Evolutionary conservation across 2,113 vertebrate genomes (phyloP), one percentile per base, ranked within the genome.

Genomic region (Zingel zingel): DNA sequence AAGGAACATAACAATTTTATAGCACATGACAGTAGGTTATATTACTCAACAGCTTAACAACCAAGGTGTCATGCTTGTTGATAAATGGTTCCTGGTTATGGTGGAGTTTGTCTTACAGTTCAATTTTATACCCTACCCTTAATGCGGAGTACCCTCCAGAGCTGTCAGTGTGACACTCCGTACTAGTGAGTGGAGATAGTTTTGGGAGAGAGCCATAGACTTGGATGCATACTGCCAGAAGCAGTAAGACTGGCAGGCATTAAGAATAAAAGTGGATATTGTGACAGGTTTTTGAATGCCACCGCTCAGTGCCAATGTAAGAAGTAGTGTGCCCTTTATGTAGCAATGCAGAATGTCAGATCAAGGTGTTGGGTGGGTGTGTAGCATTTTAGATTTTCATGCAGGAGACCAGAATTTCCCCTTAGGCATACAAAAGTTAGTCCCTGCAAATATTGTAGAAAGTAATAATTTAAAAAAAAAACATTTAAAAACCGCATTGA

Each of bases 31-130:
- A 69, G 51, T 25, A 47, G 43, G 68, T 59, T 50, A 56, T 36
- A 71, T 57, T 48, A 48, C 61, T 78, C 25, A 69, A 67, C 21
- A 68, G 53, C 56, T 71, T 77, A 64, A 70, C 36, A 51, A 43
- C 45, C 45, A 62, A 54, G 27, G n/a, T 62, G 59, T 76, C 19
- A 70, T 70, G 39, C 58, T 50, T n/a, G 50, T 16, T 48, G 27
- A 71, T 66, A 77, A 66, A 77, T 76, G 65, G 64, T 39, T 63
- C 3, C 11, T 27, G 51, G 73, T 64, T 71, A 68, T 69, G 19
- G 19, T 19, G 59, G 50, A 79, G 64, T 68, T 68, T 65, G 36
- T 76, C 62, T 36, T 50, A 68, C 64, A 51, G 45, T 69, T 78
- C 69, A 18, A 65, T 48, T 72, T 56, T 65, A 64, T 73, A 57